Conservation (phyloP, 2,888 invertebrate species). For the Philonicus albiceps region DNA sequence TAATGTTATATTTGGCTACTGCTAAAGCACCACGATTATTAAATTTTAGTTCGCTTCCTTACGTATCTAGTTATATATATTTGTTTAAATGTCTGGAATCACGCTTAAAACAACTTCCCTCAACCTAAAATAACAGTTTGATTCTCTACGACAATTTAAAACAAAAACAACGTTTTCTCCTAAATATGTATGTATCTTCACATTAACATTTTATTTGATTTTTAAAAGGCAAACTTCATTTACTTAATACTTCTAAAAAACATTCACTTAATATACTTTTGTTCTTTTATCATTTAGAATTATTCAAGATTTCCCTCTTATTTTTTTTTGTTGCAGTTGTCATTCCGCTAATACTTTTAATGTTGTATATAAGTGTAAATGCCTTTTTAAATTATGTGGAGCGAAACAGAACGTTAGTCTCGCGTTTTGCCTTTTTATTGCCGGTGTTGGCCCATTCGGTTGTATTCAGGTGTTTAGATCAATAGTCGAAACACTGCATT, state of each 20-base stretch:
- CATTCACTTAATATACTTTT: conserved; percentile 21
- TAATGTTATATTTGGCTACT: conserved; percentile 35
- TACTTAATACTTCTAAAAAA: conserved; percentile 33
- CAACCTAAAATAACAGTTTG: conserved; percentile 35
- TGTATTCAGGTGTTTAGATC: neutral
- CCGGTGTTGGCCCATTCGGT: neutral
- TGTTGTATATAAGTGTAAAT: neutral
- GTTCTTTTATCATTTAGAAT: conserved; percentile 9
- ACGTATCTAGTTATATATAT: conserved; percentile 8
- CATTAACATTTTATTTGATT: conserved; percentile 28
- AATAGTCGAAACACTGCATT: conserved; percentile 34
- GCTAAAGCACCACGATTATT: conserved; percentile 40
- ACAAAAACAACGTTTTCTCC: conserved; percentile 32
- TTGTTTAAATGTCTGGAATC: conserved; percentile 33
- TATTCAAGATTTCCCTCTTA: neutral
- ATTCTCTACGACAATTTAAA: conserved; percentile 17
- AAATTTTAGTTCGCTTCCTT: conserved; percentile 26
- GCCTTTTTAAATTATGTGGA: neutral
- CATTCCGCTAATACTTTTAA: neutral
- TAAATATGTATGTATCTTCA: conserved; percentile 36
- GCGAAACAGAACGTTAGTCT: neutral
- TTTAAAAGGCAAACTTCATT: conserved; percentile 39
- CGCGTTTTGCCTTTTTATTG: conserved; percentile 15
- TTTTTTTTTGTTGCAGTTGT: neutral
- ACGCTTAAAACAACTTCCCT: conserved; percentile 24